Base-by-base conservation (phyloP, 2,888 invertebrate species). In the Monoplex corrugatus region DNA sequence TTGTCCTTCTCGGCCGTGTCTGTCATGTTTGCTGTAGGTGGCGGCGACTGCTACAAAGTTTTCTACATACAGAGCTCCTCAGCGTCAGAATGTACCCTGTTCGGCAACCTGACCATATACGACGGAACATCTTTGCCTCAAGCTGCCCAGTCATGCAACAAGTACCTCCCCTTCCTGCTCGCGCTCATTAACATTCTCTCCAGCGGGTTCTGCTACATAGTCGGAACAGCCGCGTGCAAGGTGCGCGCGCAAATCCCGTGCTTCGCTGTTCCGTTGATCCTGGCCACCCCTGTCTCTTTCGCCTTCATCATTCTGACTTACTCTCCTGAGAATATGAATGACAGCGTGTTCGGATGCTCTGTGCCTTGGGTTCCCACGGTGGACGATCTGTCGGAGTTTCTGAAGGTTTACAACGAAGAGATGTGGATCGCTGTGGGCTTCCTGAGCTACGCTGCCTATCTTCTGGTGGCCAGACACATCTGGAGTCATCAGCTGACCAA, bases 301-400 rank as follows among this genome's bases (percentile, higher is more conserved):
- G 93, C 92, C 0, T 63, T 94, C 0, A 78, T 94, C 8, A 80
- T 94, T 43, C 92, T 93, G 8, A 92, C 93, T 44, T 93, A 93
- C 86, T 85, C 57, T 1, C 43, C 85, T 5, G 85, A 85, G 10
- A 85, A 85, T 40, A 13, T 19, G 8, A 85, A 85, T 40, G 40
- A 63, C 85, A 85, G 32, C 90, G 91, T 38, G 88, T 50, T 84
- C 19, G 90, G 90, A 32, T 94, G 94, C 85, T n/a, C 57, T 13
- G 68, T 92, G 23, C 92, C 98, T 90, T 99, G 98, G 0, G 97
- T 98, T 94, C 98, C 98, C 95, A 96, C 99, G 23, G 98, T 98
- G 96, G 99, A 98, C 96, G 97, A 98, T 5, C 89, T 92, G 50
- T 78, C 90, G 0, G 78, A 63, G 8, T 91, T 91, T 16, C 89